These are phyloP conservation scores for Monochamus saltuarius DNA, from an alignment of 1,140 invertebrate species.

Conservation along the genomic window DNA sequence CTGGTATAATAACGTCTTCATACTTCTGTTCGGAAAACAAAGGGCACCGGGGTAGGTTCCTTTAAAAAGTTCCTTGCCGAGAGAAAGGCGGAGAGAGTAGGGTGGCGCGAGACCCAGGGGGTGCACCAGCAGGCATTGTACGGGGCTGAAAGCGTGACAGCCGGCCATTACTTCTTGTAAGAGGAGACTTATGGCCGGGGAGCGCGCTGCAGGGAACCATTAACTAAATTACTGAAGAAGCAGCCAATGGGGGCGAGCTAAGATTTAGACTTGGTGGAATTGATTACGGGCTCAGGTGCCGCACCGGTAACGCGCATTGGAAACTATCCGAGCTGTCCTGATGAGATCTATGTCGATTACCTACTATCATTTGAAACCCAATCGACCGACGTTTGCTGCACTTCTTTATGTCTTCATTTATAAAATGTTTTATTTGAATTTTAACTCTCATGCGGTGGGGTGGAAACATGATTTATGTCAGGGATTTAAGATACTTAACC, in stretches of 20 bases:
- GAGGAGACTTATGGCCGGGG: slow-evolving; percentile 48
- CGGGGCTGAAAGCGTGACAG: slow-evolving; percentile 49
- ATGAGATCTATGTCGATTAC: slow-evolving; percentile 11
- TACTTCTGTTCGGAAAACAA: slow-evolving; percentile 21
- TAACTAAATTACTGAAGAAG: slow-evolving; percentile 51
- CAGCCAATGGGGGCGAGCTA: slow-evolving; percentile 46
- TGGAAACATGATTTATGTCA: too few relatives aligned
- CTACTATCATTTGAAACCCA: not conserved
- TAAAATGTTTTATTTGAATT: too few relatives aligned
- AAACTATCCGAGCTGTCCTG: not conserved
- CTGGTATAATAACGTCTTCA: slow-evolving; percentile 17
- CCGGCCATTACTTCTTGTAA: slow-evolving; percentile 53
- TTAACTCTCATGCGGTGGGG: too few relatives aligned
- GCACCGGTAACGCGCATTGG: slow-evolving; percentile 21
- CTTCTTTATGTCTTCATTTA: too few relatives aligned
- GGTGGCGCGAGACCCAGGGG: not conserved
- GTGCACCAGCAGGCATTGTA: slow-evolving; percentile 28
- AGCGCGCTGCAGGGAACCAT: slow-evolving; percentile 49
- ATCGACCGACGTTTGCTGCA: too few relatives aligned
- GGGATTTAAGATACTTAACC: too few relatives aligned
- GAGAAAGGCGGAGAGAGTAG: slow-evolving; percentile 9
- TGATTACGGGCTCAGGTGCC: slow-evolving; percentile 48
- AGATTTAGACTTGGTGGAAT: slow-evolving; percentile 45
- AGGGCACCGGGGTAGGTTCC: slow-evolving; percentile 8
- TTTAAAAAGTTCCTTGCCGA: slow-evolving; percentile 10